Conservation (phyloP, 2,888 invertebrate genomes). For the Microctonus hyperodae region DNA sequence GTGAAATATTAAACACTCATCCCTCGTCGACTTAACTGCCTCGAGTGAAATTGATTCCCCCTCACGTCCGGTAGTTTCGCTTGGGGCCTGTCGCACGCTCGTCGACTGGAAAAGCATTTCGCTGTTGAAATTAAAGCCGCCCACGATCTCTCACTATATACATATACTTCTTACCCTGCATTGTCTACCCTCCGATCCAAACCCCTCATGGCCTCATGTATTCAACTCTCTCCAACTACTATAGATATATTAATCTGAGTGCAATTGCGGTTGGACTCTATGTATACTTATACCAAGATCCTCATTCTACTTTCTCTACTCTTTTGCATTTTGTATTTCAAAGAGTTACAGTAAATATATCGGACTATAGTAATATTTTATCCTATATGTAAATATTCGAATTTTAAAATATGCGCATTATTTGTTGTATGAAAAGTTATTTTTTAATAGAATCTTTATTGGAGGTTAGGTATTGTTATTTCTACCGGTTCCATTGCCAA, state of each 20-base stretch:
- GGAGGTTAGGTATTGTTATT: too few relatives aligned
- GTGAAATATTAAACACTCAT: slow-evolving; percentile 47
- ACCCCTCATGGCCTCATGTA: background rate
- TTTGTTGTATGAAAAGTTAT: too few relatives aligned
- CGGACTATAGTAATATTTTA: too few relatives aligned
- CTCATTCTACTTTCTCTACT: background rate
- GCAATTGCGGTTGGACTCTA: slow-evolving; percentile 19
- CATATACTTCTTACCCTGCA: background rate
- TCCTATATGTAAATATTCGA: too few relatives aligned
- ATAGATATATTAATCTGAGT: background rate
- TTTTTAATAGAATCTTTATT: too few relatives aligned
- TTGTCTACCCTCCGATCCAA: background rate
- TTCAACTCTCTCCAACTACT: background rate
- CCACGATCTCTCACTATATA: slow-evolving; percentile 30
- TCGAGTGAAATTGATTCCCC: slow-evolving; percentile 46
- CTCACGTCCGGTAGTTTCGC: slow-evolving; percentile 38
- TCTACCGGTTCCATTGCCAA: too few relatives aligned
- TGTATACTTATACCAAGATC: background rate
- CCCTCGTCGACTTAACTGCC: slow-evolving; percentile 44
- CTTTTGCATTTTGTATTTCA: background rate
- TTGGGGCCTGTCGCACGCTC: slow-evolving; percentile 34
- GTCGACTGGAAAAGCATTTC: slow-evolving; percentile 44
- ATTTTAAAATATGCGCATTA: too few relatives aligned
- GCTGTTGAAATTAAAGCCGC: slow-evolving; percentile 46
- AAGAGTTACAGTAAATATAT: too few relatives aligned